Percentiles rank a stretch among this genome's conserved stretches.
Evolutionary conservation across 2,113 vertebrate species (phyloP).

Genomic region (Mungos mungo): DNA sequence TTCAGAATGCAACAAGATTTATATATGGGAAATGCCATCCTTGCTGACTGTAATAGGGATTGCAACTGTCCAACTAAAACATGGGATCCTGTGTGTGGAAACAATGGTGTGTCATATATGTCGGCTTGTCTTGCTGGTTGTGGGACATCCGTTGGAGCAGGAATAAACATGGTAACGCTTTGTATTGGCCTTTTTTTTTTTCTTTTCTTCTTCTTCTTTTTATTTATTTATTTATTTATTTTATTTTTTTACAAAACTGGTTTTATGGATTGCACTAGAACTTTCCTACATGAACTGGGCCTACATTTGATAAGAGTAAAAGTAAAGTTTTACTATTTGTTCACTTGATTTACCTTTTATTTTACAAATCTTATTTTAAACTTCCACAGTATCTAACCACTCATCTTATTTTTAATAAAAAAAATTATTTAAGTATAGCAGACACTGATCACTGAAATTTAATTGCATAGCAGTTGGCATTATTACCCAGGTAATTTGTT

Average conservation of each 20-base stretch:
- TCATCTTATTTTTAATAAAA: background rate
- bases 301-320: background rate
- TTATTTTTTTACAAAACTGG: background rate
- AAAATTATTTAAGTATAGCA: background rate
- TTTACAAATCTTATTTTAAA: background rate
- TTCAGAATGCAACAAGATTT: constrained; percentile 81
- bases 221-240: background rate
- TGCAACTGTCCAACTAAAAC: constrained; percentile 87
- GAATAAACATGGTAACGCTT: constrained; percentile 87
- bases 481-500: background rate
- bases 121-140: constrained; percentile 96
- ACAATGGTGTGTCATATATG: constrained; percentile 89
- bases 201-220: too few relatives aligned
- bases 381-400: background rate
- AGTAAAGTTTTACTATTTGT: background rate
- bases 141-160: constrained; percentile 84
- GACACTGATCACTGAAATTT: background rate
- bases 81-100: constrained; percentile 95
- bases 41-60: constrained; percentile 86
- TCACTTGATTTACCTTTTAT: background rate
- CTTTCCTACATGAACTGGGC: background rate
- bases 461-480: background rate
- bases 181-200: background rate
- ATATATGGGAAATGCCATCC: constrained; percentile 75
- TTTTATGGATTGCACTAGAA: background rate